Conservation (phyloP, 2,113 vertebrate species). For the Theropithecus gelada region DNA sequence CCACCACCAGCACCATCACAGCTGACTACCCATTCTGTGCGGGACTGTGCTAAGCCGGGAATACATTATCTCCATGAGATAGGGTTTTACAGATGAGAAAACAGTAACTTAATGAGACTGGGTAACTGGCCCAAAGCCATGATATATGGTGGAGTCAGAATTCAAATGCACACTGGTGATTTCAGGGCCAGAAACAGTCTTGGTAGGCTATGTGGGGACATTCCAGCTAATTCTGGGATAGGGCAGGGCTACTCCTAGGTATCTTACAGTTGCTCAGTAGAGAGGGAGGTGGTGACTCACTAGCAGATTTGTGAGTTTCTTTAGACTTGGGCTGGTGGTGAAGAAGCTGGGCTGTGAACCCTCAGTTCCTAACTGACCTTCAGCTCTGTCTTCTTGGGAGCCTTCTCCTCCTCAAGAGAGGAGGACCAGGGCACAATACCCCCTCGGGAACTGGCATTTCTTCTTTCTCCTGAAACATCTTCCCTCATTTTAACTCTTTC, state of each 20-base stretch:
- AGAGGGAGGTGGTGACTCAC: neutral
- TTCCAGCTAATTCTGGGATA: neutral
- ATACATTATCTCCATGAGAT: neutral
- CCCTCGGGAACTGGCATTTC: neutral
- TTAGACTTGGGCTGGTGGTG: neutral
- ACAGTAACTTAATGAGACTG: neutral
- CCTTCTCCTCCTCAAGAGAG: neutral
- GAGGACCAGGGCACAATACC: neutral
- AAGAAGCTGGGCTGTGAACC: neutral
- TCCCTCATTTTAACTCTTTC: neutral
- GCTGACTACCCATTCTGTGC: neutral
- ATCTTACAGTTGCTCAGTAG: neutral
- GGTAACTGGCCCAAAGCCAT: neutral
- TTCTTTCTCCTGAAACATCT: neutral
- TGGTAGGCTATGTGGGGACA: neutral
- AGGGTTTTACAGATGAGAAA: neutral
- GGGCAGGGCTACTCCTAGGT: neutral
- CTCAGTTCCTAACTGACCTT: neutral
- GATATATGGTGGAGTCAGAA: neutral
- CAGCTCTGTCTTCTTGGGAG: neutral
- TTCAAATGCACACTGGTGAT: neutral
- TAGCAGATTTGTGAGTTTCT: neutral
- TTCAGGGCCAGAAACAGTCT: neutral
- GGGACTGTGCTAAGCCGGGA: neutral
- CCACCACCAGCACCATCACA: neutral